Conservation (phyloP, 1,140 invertebrate genomes). For the Colletes gigas region DNA sequence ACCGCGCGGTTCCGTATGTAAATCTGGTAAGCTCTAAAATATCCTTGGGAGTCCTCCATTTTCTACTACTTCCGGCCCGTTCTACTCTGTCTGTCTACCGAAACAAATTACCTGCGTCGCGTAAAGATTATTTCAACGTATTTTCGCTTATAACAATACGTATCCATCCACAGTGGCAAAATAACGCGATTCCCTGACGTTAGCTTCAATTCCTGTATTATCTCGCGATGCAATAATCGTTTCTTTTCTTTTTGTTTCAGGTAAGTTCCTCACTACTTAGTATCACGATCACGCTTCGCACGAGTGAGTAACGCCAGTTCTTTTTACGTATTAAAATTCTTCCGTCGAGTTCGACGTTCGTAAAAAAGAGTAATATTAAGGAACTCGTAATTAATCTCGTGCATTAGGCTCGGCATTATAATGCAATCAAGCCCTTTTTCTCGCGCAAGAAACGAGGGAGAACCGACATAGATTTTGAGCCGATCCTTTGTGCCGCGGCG, state of each 20-base stretch:
- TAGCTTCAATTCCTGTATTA: no score
- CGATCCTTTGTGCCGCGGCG: not conserved
- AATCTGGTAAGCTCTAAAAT: not conserved
- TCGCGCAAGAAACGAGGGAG: not conserved
- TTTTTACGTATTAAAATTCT: no score
- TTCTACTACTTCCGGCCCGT: not conserved
- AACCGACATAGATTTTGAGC: conserved; percentile 22
- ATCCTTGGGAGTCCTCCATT: not conserved
- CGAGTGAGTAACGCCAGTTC: not conserved
- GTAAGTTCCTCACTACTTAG: conserved; percentile 54
- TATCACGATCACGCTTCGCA: not conserved
- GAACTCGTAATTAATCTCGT: conserved; percentile 48
- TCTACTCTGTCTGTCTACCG: not conserved
- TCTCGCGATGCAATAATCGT: conserved; percentile 36
- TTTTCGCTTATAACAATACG: conserved; percentile 29
- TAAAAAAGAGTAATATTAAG: conserved; percentile 12
- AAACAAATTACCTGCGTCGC: conserved; percentile 14
- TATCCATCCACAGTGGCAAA: no score
- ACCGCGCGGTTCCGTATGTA: not conserved
- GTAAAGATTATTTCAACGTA: not conserved
- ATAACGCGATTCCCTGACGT: no score
- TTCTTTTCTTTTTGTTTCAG: conserved; percentile 56
- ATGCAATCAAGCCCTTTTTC: conserved; percentile 23
- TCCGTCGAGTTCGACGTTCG: not conserved
- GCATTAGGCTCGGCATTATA: conserved; percentile 34